A percentile compares a stretch with the other conserved stretches of the same genome.
phyloP scores from a whole-genome alignment of 2,113 vertebrate species.

The Macquaria australasica region DNA sequence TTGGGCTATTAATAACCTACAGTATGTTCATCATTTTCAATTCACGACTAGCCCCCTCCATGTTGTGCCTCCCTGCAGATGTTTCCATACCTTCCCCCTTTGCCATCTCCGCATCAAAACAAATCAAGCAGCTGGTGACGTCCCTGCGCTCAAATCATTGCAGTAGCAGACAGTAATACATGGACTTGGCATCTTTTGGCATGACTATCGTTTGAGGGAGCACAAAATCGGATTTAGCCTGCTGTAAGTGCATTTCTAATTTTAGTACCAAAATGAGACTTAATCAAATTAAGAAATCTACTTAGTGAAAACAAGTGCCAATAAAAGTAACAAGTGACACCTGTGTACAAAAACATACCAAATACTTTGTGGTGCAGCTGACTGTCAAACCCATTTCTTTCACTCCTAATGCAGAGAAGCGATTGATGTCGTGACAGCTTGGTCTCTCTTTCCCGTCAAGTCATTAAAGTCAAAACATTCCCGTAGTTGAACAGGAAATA shows the following conservation, averaged over 20 bases:
- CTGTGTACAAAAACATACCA: not conserved
- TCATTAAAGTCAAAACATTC: not conserved
- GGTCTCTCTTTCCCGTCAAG: not conserved
- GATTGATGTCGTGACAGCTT: not conserved
- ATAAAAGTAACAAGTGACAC: not conserved
- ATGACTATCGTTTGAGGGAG: too few relatives aligned
- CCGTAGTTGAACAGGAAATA: constrained; percentile 21
- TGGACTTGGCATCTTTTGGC: not conserved
- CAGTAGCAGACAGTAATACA: not conserved
- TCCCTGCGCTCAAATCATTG: not conserved
- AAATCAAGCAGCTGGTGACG: not conserved
- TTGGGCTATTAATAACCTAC: constrained; percentile 11
- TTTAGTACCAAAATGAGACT: too few relatives aligned
- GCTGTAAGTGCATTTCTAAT: too few relatives aligned
- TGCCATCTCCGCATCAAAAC: constrained; percentile 8
- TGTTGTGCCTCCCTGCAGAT: constrained; percentile 29
- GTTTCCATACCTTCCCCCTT: not conserved
- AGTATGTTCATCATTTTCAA: constrained; percentile 2
- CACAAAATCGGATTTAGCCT: too few relatives aligned
- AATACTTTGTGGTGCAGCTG: not conserved
- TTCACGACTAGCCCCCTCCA: not conserved
- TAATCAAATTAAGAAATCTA: too few relatives aligned
- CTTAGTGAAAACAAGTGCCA: too few relatives aligned
- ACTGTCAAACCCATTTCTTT: not conserved
- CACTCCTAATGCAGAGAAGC: not conserved